phyloP scores from a whole-genome alignment of 2,888 invertebrate species.

The Dolichopus griseipennis region DNA sequence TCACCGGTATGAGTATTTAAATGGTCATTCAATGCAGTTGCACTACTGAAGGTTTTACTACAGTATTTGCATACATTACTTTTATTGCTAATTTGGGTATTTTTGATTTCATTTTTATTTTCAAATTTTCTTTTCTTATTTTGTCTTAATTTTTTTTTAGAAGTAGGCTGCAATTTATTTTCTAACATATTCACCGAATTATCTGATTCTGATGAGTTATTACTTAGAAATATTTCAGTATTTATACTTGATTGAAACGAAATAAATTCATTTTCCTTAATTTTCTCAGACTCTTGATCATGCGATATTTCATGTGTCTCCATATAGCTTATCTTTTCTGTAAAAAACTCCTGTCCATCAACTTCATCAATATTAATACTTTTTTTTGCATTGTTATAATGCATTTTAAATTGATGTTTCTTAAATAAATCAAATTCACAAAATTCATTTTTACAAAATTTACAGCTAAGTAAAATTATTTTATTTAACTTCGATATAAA shows the following conservation, averaged over 20 bases:
- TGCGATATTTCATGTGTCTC: background rate
- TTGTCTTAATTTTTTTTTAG: background rate
- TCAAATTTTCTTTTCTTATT: background rate
- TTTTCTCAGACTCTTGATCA: background rate
- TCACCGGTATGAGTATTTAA: conserved; percentile 7
- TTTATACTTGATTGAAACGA: background rate
- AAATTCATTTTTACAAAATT: background rate
- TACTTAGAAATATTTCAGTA: background rate
- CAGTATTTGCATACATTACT: conserved; percentile 2
- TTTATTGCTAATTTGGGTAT: background rate
- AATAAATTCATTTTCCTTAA: background rate
- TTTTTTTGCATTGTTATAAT: background rate
- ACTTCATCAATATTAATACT: background rate
- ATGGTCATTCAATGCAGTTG: conserved; percentile 7
- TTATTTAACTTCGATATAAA: background rate
- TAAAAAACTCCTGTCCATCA: background rate
- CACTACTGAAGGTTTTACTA: background rate
- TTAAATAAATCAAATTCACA: background rate
- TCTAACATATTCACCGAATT: background rate
- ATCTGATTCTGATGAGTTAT: too few relatives aligned
- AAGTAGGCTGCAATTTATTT: background rate
- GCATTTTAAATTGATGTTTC: background rate
- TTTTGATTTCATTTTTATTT: background rate
- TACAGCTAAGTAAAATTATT: background rate
- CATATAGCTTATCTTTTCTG: background rate